Percentiles rank a stretch among this genome's conserved stretches.
These are phyloP conservation scores for Tridacna crocea DNA, from an alignment of 2,888 invertebrate genomes.

Conservation along the genomic window DNA sequence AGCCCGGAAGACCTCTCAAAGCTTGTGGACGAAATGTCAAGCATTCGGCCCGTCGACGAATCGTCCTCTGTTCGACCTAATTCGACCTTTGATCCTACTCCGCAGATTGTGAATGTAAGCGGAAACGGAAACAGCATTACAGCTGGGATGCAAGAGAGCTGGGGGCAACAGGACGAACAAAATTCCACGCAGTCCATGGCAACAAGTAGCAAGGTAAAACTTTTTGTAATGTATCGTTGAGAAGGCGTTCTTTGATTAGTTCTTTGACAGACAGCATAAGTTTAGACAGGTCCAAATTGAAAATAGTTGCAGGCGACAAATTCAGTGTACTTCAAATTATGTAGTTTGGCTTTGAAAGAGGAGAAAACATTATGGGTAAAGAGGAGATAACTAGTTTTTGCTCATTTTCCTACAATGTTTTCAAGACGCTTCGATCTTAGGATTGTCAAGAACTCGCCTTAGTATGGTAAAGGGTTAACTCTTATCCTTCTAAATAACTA, in stretches of 20 bases:
- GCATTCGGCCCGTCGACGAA: constrained; percentile 62
- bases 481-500: too few relatives aligned
- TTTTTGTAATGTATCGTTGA: too few relatives aligned
- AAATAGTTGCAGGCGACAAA: too few relatives aligned
- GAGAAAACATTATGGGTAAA: too few relatives aligned
- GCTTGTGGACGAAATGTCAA: constrained; percentile 66
- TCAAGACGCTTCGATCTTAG: too few relatives aligned
- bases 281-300: not conserved
- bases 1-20: constrained; percentile 66
- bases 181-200: constrained; percentile 36
- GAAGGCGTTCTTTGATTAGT: not conserved
- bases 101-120: constrained; percentile 57
- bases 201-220: constrained; percentile 42
- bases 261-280: too few relatives aligned
- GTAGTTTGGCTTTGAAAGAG: too few relatives aligned
- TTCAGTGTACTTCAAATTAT: too few relatives aligned
- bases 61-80: constrained; percentile 56
- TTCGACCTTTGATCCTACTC: constrained; percentile 49
- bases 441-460: too few relatives aligned
- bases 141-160: constrained; percentile 60
- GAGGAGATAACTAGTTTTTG: too few relatives aligned
- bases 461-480: too few relatives aligned
- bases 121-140: constrained; percentile 59
- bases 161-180: constrained; percentile 62
- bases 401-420: too few relatives aligned